Percentiles rank a stretch among this genome's conserved stretches.
Evolutionary conservation across 2,888 invertebrate genomes (phyloP).

Genomic region (Caenorhabditis sp.): DNA sequence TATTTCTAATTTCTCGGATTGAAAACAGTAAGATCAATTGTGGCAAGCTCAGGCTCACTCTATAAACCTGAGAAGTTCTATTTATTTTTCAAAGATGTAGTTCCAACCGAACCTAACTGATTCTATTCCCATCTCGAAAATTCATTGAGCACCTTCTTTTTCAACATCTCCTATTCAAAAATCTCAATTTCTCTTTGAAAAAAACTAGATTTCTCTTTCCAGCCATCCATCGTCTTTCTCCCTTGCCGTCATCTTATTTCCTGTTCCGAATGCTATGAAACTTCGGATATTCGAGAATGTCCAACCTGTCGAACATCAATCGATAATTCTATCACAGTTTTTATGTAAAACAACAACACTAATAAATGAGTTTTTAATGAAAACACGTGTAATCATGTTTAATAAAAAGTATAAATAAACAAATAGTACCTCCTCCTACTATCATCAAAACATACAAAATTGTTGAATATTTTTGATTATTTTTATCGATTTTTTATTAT

Average conservation of each 20-base stretch:
- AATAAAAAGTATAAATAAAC: slow-evolving; percentile 2
- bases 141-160: too few species aligned
- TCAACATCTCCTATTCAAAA: too few species aligned
- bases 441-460: too few species aligned
- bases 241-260: slow-evolving; percentile 51
- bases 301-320: slow-evolving; percentile 47
- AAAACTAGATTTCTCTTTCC: slow-evolving; percentile 5
- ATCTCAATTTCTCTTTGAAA: too few species aligned
- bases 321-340: slow-evolving; percentile 40
- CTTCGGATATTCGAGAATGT: slow-evolving; percentile 42
- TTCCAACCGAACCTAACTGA: too few species aligned
- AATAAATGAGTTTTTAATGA: slow-evolving; percentile 2
- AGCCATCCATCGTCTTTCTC: slow-evolving; percentile 51
- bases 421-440: background rate
- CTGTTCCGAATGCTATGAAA: slow-evolving; percentile 43
- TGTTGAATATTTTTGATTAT: slow-evolving; percentile 2
- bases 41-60: too few species aligned
- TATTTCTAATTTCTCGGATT: too few species aligned
- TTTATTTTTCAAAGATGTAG: too few species aligned
- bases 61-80: too few species aligned
- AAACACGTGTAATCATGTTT: background rate
- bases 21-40: too few species aligned
- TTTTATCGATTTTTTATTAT: background rate
- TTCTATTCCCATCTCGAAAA: too few species aligned
- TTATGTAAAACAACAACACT: slow-evolving; percentile 17